Evolutionary conservation across 1,140 invertebrate species (phyloP), one percentile per base, ranked within the genome.

Genomic region (Cylas formicarius): DNA sequence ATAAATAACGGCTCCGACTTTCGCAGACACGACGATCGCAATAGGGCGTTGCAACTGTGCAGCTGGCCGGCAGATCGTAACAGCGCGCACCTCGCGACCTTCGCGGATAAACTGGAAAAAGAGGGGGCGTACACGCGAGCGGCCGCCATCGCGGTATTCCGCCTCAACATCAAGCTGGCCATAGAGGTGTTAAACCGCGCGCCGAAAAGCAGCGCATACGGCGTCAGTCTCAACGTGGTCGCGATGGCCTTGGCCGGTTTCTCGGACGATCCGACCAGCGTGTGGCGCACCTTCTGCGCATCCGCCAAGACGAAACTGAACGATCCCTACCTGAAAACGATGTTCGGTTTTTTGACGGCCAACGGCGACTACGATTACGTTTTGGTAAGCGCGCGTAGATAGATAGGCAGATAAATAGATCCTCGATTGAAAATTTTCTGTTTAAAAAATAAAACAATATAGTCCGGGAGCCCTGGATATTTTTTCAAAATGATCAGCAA

Each of bases 211-310:
- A 51, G 50, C 55, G 9, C 44, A 48, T 20, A 50, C 53, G 23
- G 62, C 58, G 38, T 44, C 8, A 70, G 67, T 57, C 58, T 73
- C 19, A 70, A 68, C 57, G 52, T 90, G 32, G 86, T 92, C 10
- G 89, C 89, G 13, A 91, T 95, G 78, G 89, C 89, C n/a, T 62
- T 94, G 35, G 84, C 88, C 17, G 90, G 87, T 16, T 91, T 85
- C 69, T 83, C 82, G 26, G 84, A 90, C 50, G 84, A 92, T 59
- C 75, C 77, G 62, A 82, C 76, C 55, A 80, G 82, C 2, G 72
- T 91, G 59, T 96, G 89, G 86, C 70, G 77, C 42, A 83, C 84
- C 71, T 82, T 81, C 49, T 92, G 88, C 58, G 70, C 72, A 1
- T 72, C 70, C 23, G 77, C 87, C 2, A 74, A 77, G 46, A 69